A percentile compares a stretch with the other conserved stretches of the same genome.
phyloP scores from a whole-genome alignment of 2,888 invertebrate species.

The Dicyrtoma fusca region DNA sequence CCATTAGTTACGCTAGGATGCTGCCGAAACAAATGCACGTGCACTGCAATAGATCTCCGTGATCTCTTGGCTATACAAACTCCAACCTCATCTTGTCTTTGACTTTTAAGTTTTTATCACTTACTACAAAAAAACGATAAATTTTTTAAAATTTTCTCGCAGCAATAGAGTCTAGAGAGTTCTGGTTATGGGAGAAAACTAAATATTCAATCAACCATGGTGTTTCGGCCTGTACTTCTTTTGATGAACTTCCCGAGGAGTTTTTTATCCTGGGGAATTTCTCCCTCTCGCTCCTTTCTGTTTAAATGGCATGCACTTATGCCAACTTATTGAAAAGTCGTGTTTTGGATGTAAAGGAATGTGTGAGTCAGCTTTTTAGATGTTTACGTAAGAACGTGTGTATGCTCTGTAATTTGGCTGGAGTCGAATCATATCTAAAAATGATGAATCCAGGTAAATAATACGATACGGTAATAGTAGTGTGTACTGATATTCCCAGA shows the following conservation, averaged over 20 bases:
- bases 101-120: constrained; percentile 16
- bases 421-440: too few species aligned
- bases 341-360: too few species aligned
- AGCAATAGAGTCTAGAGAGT: constrained; percentile 5
- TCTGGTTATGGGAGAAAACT: constrained; percentile 4
- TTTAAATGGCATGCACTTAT: too few species aligned
- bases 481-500: too few species aligned
- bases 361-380: too few species aligned
- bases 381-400: too few species aligned
- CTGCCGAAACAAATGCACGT: constrained; percentile 33
- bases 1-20: constrained; percentile 25
- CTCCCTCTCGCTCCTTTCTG: too few species aligned
- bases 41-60: constrained; percentile 29
- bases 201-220: constrained; percentile 19
- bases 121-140: not conserved
- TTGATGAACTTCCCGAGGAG: not conserved
- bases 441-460: too few species aligned
- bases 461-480: too few species aligned
- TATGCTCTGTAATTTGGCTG: too few species aligned
- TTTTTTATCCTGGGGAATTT: too few species aligned
- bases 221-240: constrained; percentile 30
- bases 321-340: too few species aligned
- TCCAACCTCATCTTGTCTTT: not conserved
- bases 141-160: not conserved
- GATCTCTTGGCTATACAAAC: constrained; percentile 14